A percentile compares a stretch with the other conserved stretches of the same genome.
These are phyloP conservation scores for Motacilla alba DNA, from an alignment of 2,113 vertebrate genomes.

Conservation along the genomic window DNA sequence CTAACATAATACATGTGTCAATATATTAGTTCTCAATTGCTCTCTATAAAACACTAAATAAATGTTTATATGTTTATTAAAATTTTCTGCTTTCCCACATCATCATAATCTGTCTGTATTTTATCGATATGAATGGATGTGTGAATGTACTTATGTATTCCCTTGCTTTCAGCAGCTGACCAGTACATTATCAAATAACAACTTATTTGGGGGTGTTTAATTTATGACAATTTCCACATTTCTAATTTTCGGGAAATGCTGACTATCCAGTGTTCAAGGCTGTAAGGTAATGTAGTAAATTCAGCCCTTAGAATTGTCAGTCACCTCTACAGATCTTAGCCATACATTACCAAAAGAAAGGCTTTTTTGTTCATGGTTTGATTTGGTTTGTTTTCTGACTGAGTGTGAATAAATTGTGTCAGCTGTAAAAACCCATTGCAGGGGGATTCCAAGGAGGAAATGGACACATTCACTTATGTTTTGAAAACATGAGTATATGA, in stretches of 20 bases:
- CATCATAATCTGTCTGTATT: background rate
- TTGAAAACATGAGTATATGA: background rate
- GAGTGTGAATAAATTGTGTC: background rate
- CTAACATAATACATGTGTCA: background rate
- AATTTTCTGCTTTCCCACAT: background rate
- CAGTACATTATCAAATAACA: background rate
- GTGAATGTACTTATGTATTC: background rate
- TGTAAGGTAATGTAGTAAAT: background rate
- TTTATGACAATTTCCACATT: background rate
- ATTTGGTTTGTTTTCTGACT: background rate
- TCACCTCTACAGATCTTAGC: background rate
- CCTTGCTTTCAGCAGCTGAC: background rate
- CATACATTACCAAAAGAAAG: background rate
- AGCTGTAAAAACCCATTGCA: background rate
- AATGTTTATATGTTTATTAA: background rate
- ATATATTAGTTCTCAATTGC: background rate
- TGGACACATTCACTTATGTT: background rate
- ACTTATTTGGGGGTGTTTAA: background rate
- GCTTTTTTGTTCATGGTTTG: background rate
- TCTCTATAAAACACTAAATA: background rate
- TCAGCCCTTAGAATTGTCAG: background rate
- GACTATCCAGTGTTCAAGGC: background rate
- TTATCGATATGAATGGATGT: background rate
- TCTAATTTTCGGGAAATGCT: background rate
- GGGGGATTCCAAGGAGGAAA: background rate